These are phyloP conservation scores for Schlechtendalia chinensis DNA, from an alignment of 1,140 invertebrate genomes.

Conservation along the genomic window DNA sequence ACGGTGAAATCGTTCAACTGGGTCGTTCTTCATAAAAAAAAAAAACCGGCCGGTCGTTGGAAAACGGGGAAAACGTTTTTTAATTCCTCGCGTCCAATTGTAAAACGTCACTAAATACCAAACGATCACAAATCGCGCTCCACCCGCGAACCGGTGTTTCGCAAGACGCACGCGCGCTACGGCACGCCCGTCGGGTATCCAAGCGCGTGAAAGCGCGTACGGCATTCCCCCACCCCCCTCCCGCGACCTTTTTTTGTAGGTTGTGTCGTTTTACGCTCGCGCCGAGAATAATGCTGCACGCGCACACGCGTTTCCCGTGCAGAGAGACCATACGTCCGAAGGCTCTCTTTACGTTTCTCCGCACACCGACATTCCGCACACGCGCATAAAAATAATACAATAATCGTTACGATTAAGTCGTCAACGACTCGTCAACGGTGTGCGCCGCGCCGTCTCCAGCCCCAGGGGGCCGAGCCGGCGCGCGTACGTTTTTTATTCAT, in stretches of 20 bases:
- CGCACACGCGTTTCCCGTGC: not conserved
- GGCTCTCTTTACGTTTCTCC: too few relatives aligned
- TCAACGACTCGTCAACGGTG: conserved; percentile 39
- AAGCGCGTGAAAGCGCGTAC: not conserved
- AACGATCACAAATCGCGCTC: too few relatives aligned
- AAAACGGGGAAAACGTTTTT: too few relatives aligned
- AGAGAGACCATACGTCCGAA: not conserved
- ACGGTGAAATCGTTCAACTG: too few relatives aligned
- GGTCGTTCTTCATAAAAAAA: too few relatives aligned
- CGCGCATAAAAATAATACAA: not conserved
- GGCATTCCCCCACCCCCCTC: not conserved
- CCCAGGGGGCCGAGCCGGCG: conserved; percentile 24
- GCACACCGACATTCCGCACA: conserved; percentile 1
- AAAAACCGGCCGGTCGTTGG: too few relatives aligned
- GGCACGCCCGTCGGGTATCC: too few relatives aligned
- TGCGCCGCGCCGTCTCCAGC: not conserved
- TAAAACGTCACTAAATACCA: too few relatives aligned
- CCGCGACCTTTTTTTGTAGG: conserved; percentile 22
- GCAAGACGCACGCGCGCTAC: too few relatives aligned
- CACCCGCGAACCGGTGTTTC: too few relatives aligned
- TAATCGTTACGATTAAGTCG: conserved; percentile 45
- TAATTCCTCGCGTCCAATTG: too few relatives aligned
- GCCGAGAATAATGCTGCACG: not conserved
- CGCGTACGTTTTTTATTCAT: conserved; percentile 13
- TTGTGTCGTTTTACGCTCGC: not conserved